Evolutionary conservation across 2,113 vertebrate genomes (phyloP), one percentile per base, ranked within the genome.

Genomic region (Pelmatolapia mariae): DNA sequence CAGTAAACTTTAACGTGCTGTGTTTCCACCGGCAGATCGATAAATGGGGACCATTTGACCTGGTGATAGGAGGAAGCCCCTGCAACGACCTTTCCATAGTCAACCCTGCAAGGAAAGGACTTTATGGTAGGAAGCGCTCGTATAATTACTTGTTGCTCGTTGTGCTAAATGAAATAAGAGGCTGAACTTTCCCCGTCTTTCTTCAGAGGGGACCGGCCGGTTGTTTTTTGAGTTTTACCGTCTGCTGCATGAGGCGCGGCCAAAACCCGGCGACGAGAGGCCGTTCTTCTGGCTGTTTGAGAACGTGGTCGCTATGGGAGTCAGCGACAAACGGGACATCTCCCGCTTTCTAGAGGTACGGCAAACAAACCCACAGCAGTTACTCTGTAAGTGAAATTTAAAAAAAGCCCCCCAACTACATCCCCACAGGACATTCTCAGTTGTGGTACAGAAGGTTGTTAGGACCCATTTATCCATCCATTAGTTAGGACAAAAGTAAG

Each of bases 201-300:
- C 31, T 5, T 7, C 97, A 99, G 99, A 99, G 97, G 99, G 99
- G 89, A 99, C 98, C 0, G 99, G 98, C 3, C 97, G 99, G 22
- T 96, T 99, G 93, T 99, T 99, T 94, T 99, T 99, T 3, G 99
- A 99, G 97, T 99, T 99, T 87, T 99, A 99, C 93, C 98, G 99
- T 82, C 97, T 99, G 86, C 97, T 99, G 11, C 99, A 99, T 5
- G 98, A 99, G 91, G 98, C 98, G 2, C 97, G 98, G 89, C 99
- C 99, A 45, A 99, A 99, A 92, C 97, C 97, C 6, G 98, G 98
- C 0, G 98, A 99, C 1, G 96, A 97, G 52, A 97, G 99, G 90
- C 99, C 99, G 40, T 99, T 99, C 96, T 99, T 99, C 96, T 99
- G 99, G 99, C 97, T 99, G 89, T 99, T 99, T 6, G 99, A 99